These are phyloP conservation scores for Tympanoctomys barrerae DNA, from an alignment of 2,797 vertebrate species.

Conservation along the genomic window DNA sequence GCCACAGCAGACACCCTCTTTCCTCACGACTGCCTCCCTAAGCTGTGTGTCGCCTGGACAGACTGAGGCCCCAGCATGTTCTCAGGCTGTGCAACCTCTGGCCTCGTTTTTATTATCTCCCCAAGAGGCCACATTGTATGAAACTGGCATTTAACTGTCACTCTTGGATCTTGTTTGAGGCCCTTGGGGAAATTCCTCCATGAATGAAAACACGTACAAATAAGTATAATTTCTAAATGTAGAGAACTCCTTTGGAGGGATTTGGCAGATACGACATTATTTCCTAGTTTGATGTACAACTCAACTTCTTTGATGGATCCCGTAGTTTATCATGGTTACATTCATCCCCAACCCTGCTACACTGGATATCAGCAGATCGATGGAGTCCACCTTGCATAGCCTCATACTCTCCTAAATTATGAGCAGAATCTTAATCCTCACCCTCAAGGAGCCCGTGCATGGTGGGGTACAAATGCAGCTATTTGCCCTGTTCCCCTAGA, in stretches of 20 bases:
- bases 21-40: background rate
- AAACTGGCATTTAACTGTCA: background rate
- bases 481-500: background rate
- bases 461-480: background rate
- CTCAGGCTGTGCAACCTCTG: background rate
- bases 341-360: background rate
- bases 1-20: background rate
- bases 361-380: background rate
- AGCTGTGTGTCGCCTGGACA: background rate
- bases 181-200: background rate
- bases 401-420: background rate
- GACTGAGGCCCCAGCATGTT: background rate
- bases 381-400: slow-evolving; percentile 10
- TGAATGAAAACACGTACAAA: slow-evolving; percentile 30
- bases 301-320: background rate
- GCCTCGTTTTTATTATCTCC: background rate
- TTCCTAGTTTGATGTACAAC: background rate
- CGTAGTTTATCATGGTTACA: background rate
- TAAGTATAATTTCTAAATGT: slow-evolving; percentile 42
- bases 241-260: background rate
- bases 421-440: background rate
- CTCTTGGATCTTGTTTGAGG: background rate
- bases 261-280: background rate
- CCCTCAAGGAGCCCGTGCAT: background rate
- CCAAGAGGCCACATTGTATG: slow-evolving; percentile 2